Conservation (phyloP, 2,113 vertebrate genomes). For the Oreochromis aureus region DNA sequence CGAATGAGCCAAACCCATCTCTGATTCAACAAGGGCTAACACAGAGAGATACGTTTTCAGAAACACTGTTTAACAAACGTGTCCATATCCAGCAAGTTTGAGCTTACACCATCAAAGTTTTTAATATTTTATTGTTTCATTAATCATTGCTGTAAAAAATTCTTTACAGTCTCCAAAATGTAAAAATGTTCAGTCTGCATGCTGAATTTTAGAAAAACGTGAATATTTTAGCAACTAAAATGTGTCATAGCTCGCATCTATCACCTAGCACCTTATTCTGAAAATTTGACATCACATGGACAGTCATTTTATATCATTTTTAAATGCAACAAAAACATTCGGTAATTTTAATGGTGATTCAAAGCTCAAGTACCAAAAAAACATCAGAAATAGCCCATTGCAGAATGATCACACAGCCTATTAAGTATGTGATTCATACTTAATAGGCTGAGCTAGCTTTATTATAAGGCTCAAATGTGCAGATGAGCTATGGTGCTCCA, state of each 20-base stretch:
- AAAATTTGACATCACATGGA: not conserved
- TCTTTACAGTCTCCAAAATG: not conserved
- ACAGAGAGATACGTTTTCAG: not conserved
- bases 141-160: not conserved
- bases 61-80: not conserved
- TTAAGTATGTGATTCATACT: not conserved
- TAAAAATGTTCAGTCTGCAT: not conserved
- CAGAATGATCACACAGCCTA: not conserved
- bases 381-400: not conserved
- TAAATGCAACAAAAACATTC: not conserved
- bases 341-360: not conserved
- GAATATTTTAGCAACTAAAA: not conserved
- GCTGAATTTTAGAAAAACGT: not conserved
- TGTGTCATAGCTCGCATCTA: not conserved
- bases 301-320: not conserved
- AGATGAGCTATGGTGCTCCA: not conserved
- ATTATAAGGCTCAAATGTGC: not conserved
- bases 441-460: not conserved
- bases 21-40: not conserved
- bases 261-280: not conserved
- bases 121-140: not conserved
- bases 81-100: not conserved
- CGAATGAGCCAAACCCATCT: not conserved
- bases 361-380: not conserved
- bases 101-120: not conserved